A percentile compares a stretch with the other conserved stretches of the same genome.
Conservation (phyloP, 2,888 invertebrate species). For the Chloroclysta siterata region DNA sequence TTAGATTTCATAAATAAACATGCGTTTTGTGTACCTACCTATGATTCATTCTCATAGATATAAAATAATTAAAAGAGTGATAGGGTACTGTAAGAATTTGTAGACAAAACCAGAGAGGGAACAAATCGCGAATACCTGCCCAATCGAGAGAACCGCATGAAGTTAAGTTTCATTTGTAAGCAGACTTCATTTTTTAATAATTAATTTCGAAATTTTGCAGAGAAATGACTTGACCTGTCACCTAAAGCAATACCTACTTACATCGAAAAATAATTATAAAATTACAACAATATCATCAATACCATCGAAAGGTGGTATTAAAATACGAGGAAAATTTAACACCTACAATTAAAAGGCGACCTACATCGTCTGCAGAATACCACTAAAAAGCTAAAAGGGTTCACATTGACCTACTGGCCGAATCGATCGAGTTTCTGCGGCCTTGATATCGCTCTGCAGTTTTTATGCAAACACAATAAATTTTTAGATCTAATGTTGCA, state of each 20-base stretch:
- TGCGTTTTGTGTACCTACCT: too few relatives aligned
- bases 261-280: not conserved
- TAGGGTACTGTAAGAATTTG: too few relatives aligned
- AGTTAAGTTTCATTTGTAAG: too few relatives aligned
- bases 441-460: slow-evolving; percentile 28
- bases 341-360: slow-evolving; percentile 28
- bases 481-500: slow-evolving; percentile 8
- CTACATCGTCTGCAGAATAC: slow-evolving; percentile 18
- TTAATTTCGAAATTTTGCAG: too few relatives aligned
- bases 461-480: slow-evolving; percentile 13
- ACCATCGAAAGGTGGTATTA: not conserved
- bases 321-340: slow-evolving; percentile 3
- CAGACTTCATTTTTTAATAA: too few relatives aligned
- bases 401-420: slow-evolving; percentile 43
- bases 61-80: too few relatives aligned
- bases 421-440: slow-evolving; percentile 27
- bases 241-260: not conserved
- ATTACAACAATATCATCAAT: not conserved
- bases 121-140: too few relatives aligned
- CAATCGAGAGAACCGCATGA: too few relatives aligned
- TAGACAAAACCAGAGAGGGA: too few relatives aligned
- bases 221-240: not conserved
- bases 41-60: too few relatives aligned
- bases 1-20: too few relatives aligned
- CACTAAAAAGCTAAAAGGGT: slow-evolving; percentile 35